Evolutionary conservation across 2,113 vertebrate species (phyloP), one percentile per base, ranked within the genome.

Genomic region (Pimephales promelas): DNA sequence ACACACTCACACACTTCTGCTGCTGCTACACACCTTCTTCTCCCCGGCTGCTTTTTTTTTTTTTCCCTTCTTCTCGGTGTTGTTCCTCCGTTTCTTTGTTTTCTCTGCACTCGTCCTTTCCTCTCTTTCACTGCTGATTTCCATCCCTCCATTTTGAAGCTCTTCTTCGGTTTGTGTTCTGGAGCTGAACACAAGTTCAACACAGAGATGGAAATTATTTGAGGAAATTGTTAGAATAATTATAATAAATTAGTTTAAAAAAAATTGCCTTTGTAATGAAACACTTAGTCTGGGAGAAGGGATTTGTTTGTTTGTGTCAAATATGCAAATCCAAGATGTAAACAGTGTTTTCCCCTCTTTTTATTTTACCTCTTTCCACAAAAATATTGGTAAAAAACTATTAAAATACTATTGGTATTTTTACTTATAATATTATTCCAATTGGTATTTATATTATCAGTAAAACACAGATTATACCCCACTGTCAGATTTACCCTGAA

Each of bases 231-330:
- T 20, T 54, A 2, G 52, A 54, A n/a, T 24, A 73, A 40, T 68
- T 66, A 28, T 28, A 28, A 64, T 16, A 66, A 64, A 64, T 18
- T 0, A 3, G 7, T 10, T 5, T 4, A 2, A 40, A 40, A 4
- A 40, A 40, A 40, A 79, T 89, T 90, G 90, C 90, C 90, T 89
- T 52, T 89, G 90, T 90, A 89, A 92, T 87, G 87, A 89, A 77
- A 62, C 43, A 79, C 79, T 86, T 90, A 91, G 20, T 54, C 52
- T 54, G 88, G 28, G 6, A 6, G 11, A 16, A 11, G 10, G 1
- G 36, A 20, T 26, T 11, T 54, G 49, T 36, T 31, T 34, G 28
- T 34, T 66, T 36, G 49, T 52, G 49, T 52, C 16, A 16, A 5
- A 52, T 52, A 52, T 31, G 61, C 26, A 64, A 36, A 66, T 20